Percentiles rank a stretch among this genome's conserved stretches.
Conservation (phyloP, 2,113 vertebrate genomes). For the Muntiacus muntjak region DNA sequence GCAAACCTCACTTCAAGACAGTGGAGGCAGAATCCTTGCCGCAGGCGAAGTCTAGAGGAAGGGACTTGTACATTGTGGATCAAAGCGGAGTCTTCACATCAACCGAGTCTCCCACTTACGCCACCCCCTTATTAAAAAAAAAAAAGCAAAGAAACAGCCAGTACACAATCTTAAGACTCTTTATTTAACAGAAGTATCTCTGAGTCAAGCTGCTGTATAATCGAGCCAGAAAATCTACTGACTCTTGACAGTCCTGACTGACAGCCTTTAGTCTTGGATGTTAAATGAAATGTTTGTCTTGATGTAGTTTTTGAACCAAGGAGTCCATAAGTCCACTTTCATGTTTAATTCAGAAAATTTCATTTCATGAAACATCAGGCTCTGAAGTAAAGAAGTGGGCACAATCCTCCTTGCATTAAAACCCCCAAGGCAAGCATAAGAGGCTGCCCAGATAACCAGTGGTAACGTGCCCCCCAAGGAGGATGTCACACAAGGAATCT, state of each 20-base stretch:
- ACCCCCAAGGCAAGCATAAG: neutral
- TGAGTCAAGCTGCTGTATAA: neutral
- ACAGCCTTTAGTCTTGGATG: neutral
- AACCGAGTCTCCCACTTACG: neutral
- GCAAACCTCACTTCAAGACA: neutral
- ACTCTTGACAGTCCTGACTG: neutral
- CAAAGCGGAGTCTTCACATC: neutral
- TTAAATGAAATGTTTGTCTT: neutral
- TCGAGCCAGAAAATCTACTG: neutral
- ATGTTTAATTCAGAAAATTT: constrained; percentile 3
- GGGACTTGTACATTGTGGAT: neutral
- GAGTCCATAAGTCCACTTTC: neutral
- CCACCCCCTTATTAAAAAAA: neutral
- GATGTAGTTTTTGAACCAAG: neutral
- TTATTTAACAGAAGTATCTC: neutral
- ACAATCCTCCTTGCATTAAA: neutral
- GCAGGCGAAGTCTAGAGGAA: neutral
- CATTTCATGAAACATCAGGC: neutral
- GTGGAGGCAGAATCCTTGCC: neutral
- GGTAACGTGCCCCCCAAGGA: neutral
- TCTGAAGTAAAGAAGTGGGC: neutral
- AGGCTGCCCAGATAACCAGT: neutral
- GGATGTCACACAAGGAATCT: neutral
- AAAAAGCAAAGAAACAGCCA: neutral
- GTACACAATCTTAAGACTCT: neutral